phyloP scores from a whole-genome alignment of 2,797 vertebrate genomes.

The Mionectes olivaceus region DNA sequence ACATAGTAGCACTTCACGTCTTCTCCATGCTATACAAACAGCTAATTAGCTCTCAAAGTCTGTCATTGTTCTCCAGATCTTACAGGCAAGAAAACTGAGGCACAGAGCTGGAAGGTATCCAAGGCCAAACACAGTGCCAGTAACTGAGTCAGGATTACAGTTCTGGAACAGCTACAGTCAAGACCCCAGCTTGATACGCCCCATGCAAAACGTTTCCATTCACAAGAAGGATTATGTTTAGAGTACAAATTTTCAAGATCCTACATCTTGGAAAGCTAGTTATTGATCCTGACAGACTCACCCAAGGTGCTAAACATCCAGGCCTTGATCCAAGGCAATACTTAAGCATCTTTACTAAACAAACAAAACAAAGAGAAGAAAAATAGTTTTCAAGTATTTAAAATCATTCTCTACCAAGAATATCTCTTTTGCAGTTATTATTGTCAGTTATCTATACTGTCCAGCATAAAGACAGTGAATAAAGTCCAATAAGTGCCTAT shows the following conservation, averaged over 20 bases:
- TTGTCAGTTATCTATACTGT: neutral
- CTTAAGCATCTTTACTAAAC: neutral
- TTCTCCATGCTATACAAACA: neutral
- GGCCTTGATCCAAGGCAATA: neutral
- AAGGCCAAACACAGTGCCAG: neutral
- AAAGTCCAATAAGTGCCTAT: neutral
- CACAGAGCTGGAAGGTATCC: neutral
- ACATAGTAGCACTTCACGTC: neutral
- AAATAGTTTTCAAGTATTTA: neutral
- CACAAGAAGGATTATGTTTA: rapidly evolving
- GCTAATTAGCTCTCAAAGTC: neutral
- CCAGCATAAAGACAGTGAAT: neutral
- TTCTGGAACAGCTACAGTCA: neutral
- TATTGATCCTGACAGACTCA: neutral
- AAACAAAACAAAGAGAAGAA: neutral
- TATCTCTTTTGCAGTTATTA: neutral
- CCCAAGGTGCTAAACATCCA: neutral
- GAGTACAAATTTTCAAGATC: neutral
- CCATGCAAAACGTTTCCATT: neutral
- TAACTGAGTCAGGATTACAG: neutral
- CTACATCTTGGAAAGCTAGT: neutral
- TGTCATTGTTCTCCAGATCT: neutral
- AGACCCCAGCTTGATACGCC: neutral
- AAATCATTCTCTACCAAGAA: neutral
- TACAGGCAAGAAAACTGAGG: neutral